Base-by-base conservation (phyloP, 2,888 invertebrate genomes). In the Eristalis arbustorum region DNA sequence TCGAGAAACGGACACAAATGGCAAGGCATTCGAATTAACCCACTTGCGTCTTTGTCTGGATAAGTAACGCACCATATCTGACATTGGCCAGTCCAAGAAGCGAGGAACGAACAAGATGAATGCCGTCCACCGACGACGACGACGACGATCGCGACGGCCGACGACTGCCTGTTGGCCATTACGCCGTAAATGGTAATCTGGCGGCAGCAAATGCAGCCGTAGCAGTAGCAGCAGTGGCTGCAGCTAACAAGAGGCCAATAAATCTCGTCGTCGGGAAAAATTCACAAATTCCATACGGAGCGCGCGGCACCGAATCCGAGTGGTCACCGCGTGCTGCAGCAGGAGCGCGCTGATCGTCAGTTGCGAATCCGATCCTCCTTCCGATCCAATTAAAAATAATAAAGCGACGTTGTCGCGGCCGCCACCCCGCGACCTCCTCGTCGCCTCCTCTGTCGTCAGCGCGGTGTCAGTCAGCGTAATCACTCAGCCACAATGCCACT, bases 311-410 rank as follows among this genome's bases (percentile, higher is more conserved):
- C 68, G 72, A 74, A 78, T 75, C 66, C 28, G 79, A 79, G 75
- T 31, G 72, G 76, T 84, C 81, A 85, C 77, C 73, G 66, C 77
- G 63, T 84, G 80, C 74, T 76, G 34, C 59, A 57, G 69, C 78
- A 63, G 69, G n/a, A 25, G 18, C 63, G 57, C 74, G 42, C 56
- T 79, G 77, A 64, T 77, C 76, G 72, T 80, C 80, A 82, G 74
- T 78, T 69, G 18, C 67, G 28, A 40, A 18, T 64, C 63, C 42
- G 22, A 11, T 40, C 78, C 64, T 82, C 78, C 49, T 79, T 72
- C 68, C 74, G 87, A 87, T 87, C 87, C 87, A 87, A 87, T 87
- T 87, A 87, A 87, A 82, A 87, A 87, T 87, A 87, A 87, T 87
- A 87, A 82, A 87, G 82, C 87, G 62, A 69, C 71, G 73, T 62